Conservation (phyloP, 2,797 vertebrate genomes). For the Scolopax rusticola region DNA sequence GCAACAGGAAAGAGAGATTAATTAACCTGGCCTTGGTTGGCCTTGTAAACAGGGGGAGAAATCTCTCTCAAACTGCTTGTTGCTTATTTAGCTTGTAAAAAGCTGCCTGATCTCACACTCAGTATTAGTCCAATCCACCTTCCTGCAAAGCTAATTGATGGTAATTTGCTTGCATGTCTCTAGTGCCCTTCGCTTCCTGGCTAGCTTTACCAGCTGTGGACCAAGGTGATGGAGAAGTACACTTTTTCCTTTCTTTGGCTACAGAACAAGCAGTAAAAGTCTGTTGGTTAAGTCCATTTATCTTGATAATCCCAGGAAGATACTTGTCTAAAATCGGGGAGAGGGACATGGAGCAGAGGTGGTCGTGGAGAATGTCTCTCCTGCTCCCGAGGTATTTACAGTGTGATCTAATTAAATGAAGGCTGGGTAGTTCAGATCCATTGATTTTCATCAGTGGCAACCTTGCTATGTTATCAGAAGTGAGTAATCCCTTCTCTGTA, state of each 20-base stretch:
- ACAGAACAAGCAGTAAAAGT: neutral
- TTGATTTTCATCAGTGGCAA: constrained; percentile 75
- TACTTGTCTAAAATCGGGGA: neutral
- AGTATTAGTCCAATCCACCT: constrained; percentile 30
- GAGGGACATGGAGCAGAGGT: neutral
- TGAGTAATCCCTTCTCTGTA: constrained; percentile 71
- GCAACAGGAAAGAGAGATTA: constrained; percentile 62
- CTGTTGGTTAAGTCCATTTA: neutral
- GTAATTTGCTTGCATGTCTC: neutral
- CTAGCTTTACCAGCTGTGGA: neutral
- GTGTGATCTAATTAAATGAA: constrained; percentile 60
- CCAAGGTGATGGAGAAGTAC: neutral
- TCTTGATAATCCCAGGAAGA: constrained; percentile 22
- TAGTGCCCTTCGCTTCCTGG: neutral
- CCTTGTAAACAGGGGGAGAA: constrained; percentile 38
- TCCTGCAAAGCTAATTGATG: constrained; percentile 21
- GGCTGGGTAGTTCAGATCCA: constrained; percentile 39
- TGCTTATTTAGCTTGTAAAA: constrained; percentile 59
- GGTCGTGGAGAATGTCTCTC: neutral
- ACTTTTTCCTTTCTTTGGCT: neutral
- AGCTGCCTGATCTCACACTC: constrained; percentile 13
- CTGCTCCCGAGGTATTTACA: constrained; percentile 19
- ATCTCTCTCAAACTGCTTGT: constrained; percentile 48
- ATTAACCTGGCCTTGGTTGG: constrained; percentile 62
- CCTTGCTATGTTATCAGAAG: constrained; percentile 75